Percentiles rank a stretch among this genome's conserved stretches.
phyloP scores from a whole-genome alignment of 2,113 vertebrate species.

The Spea bombifrons region DNA sequence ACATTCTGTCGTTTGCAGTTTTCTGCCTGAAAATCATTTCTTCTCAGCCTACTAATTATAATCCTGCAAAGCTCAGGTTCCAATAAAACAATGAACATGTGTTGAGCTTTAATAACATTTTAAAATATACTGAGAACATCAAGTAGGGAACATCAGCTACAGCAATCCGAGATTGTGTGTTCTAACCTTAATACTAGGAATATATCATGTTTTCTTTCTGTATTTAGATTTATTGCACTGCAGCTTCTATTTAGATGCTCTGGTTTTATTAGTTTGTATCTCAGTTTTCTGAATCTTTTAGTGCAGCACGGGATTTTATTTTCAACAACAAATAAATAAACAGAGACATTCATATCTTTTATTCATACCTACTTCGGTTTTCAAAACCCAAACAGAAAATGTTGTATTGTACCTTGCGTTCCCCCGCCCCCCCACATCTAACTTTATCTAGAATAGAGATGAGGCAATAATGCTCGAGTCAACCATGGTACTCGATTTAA shows the following conservation, averaged over 20 bases:
- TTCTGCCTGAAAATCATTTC: background rate
- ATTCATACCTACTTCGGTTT: background rate
- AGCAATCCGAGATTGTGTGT: slow-evolving; percentile 8
- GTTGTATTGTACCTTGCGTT: background rate
- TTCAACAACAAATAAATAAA: background rate
- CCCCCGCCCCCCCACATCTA: too few relatives aligned
- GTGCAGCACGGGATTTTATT: background rate
- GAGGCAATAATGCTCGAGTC: too few relatives aligned
- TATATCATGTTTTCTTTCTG: background rate
- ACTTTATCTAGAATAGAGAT: too few relatives aligned
- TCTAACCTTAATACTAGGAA: slow-evolving; percentile 9
- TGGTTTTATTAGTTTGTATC: slow-evolving; percentile 19
- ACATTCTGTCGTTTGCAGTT: background rate
- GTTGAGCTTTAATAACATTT: slow-evolving; percentile 21
- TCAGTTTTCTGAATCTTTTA: slow-evolving; percentile 4
- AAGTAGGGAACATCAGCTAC: slow-evolving; percentile 7
- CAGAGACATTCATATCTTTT: background rate
- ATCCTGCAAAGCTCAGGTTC: background rate
- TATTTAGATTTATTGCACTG: slow-evolving; percentile 28
- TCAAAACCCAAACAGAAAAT: background rate
- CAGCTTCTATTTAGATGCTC: background rate
- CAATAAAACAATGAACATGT: slow-evolving; percentile 5
- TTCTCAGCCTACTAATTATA: background rate
- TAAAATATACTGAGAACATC: slow-evolving; percentile 9
- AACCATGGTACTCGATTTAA: too few relatives aligned